phyloP scores from a whole-genome alignment of 2,888 invertebrate species.

The Blera fallax region DNA sequence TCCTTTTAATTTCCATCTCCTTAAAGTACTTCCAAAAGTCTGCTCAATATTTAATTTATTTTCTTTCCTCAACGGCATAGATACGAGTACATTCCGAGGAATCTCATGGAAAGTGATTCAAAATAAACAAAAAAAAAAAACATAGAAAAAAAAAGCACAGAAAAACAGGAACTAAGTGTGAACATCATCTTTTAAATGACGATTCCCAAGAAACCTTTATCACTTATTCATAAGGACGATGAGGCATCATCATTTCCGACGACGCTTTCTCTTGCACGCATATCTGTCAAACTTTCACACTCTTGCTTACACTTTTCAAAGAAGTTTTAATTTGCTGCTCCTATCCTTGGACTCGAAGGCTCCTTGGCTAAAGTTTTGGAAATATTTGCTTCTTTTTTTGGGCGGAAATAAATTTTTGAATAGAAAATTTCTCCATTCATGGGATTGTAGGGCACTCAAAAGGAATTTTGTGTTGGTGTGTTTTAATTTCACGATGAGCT shows the following conservation, averaged over 20 bases:
- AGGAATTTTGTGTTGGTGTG: no score
- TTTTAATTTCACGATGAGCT: no score
- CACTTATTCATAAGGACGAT: conserved; percentile 24
- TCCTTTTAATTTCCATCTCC: neutral
- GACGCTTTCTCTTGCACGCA: neutral
- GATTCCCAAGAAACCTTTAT: conserved; percentile 20
- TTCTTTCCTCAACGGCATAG: neutral
- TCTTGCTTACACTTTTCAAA: neutral
- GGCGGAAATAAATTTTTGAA: neutral
- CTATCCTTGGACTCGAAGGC: neutral
- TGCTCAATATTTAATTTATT: neutral
- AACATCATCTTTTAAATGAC: neutral
- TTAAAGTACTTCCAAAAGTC: neutral
- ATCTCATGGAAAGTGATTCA: neutral
- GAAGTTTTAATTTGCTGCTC: neutral
- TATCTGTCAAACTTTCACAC: neutral
- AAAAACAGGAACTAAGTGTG: neutral
- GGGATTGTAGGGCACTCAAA: neutral
- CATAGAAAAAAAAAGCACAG: neutral
- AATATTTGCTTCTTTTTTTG: no score
- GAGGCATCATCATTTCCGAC: neutral
- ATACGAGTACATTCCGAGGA: neutral
- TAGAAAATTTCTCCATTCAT: conserved; percentile 22
- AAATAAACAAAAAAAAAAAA: neutral
- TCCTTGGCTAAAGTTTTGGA: neutral